A percentile compares a stretch with the other conserved stretches of the same genome.
phyloP scores from a whole-genome alignment of 2,113 vertebrate genomes.

The Oreochromis aureus region DNA sequence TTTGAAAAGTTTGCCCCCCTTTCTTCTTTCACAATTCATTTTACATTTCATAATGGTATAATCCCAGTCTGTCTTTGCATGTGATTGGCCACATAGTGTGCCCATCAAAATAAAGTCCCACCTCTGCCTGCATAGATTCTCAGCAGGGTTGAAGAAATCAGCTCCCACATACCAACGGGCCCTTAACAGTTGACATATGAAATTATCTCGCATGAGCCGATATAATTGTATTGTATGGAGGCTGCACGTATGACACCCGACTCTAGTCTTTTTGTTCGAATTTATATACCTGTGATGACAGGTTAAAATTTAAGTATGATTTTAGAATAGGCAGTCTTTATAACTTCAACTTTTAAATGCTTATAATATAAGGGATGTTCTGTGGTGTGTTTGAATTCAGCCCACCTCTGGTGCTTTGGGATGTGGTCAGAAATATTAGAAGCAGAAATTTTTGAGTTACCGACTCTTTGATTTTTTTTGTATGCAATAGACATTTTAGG shows the following conservation, averaged over 20 bases:
- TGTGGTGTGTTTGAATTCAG: neutral
- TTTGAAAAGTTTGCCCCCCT: neutral
- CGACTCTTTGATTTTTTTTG: neutral
- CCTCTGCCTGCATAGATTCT: neutral
- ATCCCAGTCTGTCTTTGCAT: too few relatives aligned
- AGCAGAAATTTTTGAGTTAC: neutral
- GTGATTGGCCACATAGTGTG: too few relatives aligned
- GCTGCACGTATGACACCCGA: neutral
- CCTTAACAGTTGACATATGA: neutral
- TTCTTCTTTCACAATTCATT: neutral
- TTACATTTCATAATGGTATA: neutral
- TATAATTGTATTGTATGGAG: neutral
- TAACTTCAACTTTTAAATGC: neutral
- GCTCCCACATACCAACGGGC: neutral
- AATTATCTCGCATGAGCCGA: fast-evolving
- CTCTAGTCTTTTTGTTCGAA: neutral
- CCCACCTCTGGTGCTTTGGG: neutral
- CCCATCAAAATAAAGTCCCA: neutral
- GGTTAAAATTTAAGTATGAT: neutral
- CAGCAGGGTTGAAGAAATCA: neutral
- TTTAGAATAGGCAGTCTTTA: neutral
- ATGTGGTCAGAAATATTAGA: neutral
- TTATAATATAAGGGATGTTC: neutral
- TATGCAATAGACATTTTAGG: neutral
- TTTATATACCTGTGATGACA: neutral